Evolutionary conservation across 1,140 invertebrate genomes (phyloP).

Genomic region (Drosophila pallidifrons): DNA sequence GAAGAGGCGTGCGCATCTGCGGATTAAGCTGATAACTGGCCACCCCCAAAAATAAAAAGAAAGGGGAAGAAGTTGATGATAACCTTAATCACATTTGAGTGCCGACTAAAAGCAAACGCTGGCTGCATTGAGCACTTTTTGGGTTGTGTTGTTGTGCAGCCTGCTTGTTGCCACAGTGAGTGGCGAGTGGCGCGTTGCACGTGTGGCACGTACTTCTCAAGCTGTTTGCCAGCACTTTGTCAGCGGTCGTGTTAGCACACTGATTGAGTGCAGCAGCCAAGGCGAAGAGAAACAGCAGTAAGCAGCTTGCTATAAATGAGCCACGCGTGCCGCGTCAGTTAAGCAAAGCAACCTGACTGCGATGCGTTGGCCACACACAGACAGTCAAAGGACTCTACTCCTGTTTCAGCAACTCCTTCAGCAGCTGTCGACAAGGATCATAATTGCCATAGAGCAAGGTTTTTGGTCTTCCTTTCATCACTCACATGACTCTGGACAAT

Average conservation of each 20-base stretch:
- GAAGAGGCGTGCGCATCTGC: slow-evolving; percentile 35
- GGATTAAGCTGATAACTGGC: slow-evolving; percentile 60
- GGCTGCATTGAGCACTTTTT: neutral
- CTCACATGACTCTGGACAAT: slow-evolving; percentile 31
- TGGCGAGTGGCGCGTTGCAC: slow-evolving; percentile 9
- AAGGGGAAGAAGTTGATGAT: neutral
- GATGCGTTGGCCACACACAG: slow-evolving; percentile 42
- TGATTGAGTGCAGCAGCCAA: slow-evolving; percentile 73
- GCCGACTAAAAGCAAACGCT: neutral
- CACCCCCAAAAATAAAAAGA: neutral
- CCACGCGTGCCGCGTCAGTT: slow-evolving; percentile 30
- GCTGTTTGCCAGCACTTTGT: slow-evolving; percentile 33
- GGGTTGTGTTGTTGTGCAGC: slow-evolving; percentile 39
- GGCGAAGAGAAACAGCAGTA: slow-evolving; percentile 23
- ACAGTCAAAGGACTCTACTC: neutral
- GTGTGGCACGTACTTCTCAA: slow-evolving; percentile 37
- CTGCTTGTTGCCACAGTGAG: slow-evolving; percentile 2
- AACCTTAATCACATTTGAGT: neutral
- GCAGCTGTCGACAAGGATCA: neutral
- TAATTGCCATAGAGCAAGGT: slow-evolving; percentile 20
- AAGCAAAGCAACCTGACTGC: slow-evolving; percentile 2
- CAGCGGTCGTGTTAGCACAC: slow-evolving; percentile 40
- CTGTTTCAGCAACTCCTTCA: neutral
- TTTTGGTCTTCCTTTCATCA: neutral
- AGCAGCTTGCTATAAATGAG: slow-evolving; percentile 52